These are phyloP conservation scores for Caenorhabditis elegans DNA, from an alignment of 1,140 invertebrate species.

Conservation along the genomic window WBcel235 BX284603.4:6841501-6842000, in stretches of 20 bases:
- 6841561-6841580: constrained; percentile 96
- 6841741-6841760: constrained; percentile 32
- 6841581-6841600: constrained; percentile 74
- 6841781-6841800: constrained; percentile 84
- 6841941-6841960: constrained; percentile 48
- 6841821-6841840: constrained; percentile 95
- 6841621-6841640: constrained; percentile 73
- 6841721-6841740: constrained; percentile 34
- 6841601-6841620: neutral
- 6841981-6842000: constrained; percentile 32
- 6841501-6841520: constrained; percentile 90
- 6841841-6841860: constrained; percentile 82
- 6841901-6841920: constrained; percentile 50
- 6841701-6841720: constrained; percentile 12
- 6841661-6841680: neutral
- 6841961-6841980: constrained; percentile 41
- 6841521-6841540: constrained; percentile 92
- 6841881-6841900: constrained; percentile 43
- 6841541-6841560: constrained; percentile 93
- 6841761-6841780: constrained; percentile 80
- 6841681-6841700: constrained; percentile 49
- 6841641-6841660: constrained; percentile 94
- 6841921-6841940: constrained; percentile 46
- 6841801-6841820: constrained; percentile 88
- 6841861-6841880: constrained; percentile 68